Conservation (phyloP, 2,113 vertebrate species). For the Steatornis caripensis region DNA sequence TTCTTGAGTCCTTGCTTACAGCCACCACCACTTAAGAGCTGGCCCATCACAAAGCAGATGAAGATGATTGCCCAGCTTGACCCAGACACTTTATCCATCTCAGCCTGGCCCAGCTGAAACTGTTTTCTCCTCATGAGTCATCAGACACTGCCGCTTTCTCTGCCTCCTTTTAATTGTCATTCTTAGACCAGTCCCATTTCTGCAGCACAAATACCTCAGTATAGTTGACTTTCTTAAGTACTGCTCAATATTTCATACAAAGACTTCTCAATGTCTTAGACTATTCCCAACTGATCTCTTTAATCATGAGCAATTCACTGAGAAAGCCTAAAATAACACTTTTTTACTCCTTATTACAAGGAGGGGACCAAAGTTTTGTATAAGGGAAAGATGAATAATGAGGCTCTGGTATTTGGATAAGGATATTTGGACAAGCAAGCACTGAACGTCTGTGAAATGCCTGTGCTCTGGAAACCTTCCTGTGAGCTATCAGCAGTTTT, state of each 20-base stretch:
- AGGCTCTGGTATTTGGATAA: neutral
- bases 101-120: neutral
- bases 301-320: neutral
- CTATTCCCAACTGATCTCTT: neutral
- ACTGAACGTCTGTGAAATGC: neutral
- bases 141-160: neutral
- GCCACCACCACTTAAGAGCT: neutral
- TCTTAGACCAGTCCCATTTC: neutral
- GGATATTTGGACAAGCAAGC: neutral
- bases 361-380: neutral
- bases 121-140: neutral
- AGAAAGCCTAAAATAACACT: neutral
- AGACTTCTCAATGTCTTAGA: neutral
- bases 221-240: neutral
- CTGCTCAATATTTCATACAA: conserved; percentile 13
- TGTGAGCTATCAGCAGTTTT: neutral
- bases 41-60: neutral
- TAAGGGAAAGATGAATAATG: neutral
- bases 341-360: neutral
- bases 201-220: neutral
- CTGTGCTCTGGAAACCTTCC: neutral
- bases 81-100: neutral
- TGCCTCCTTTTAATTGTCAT: neutral
- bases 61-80: neutral
- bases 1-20: neutral